Evolutionary conservation across 2,113 vertebrate genomes (phyloP).

Genomic region (human (Homo sapiens)): GRCh38 chr9:86015501-86016000

Average conservation of each 20-base stretch:
- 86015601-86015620: not conserved
- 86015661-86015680: not conserved
- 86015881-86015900: not conserved
- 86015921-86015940: not conserved
- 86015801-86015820: not conserved
- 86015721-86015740: not conserved
- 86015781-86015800: not conserved
- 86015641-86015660: not conserved
- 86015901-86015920: not conserved
- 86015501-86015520: not conserved
- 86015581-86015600: not conserved
- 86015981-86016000: not conserved
- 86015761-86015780: not conserved
- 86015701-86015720: not conserved
- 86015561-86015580: not conserved
- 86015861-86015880: not conserved
- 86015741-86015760: not conserved
- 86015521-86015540: not conserved
- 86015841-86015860: not conserved
- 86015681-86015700: constrained; percentile 8
- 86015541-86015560: not conserved
- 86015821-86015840: not conserved
- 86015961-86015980: not conserved
- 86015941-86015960: constrained; percentile 2
- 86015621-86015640: not conserved